Evolutionary conservation across 2,888 invertebrate species (phyloP).

Genomic region (Meganola albula): DNA sequence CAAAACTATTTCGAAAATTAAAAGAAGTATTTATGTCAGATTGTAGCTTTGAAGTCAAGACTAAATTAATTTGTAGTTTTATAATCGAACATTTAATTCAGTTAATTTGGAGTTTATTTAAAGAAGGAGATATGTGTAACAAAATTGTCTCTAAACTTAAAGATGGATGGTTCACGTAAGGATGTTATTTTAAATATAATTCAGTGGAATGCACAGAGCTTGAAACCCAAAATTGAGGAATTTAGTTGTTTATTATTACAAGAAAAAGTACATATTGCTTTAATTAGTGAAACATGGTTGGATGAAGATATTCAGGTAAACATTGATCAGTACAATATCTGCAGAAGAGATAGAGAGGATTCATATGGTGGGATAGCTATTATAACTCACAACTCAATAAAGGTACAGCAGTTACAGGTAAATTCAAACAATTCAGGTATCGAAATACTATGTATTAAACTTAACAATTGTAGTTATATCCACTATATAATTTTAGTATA

Average conservation of each 20-base stretch:
- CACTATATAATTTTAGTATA: not conserved
- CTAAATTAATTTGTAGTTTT: too few species aligned
- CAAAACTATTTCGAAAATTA: too few species aligned
- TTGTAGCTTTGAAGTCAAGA: too few species aligned
- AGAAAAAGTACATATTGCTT: not conserved
- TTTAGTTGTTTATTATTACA: not conserved
- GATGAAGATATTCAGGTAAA: not conserved
- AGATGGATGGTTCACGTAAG: not conserved
- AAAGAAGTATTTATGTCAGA: too few species aligned
- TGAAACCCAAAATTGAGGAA: not conserved
- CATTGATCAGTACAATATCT: not conserved
- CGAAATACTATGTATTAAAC: not conserved
- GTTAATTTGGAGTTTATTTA: too few species aligned
- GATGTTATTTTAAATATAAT: not conserved
- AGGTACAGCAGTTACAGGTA: not conserved
- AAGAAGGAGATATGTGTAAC: too few species aligned
- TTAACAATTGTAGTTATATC: not conserved
- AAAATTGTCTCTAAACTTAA: too few species aligned
- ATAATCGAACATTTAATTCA: too few species aligned
- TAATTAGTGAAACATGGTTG: not conserved
- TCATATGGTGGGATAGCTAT: not conserved
- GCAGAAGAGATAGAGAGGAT: not conserved
- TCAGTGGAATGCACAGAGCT: constrained; percentile 1
- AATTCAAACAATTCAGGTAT: not conserved
- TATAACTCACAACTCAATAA: not conserved